Base-by-base conservation (phyloP, 2,113 vertebrate species). In the Meleagris gallopavo region DNA sequence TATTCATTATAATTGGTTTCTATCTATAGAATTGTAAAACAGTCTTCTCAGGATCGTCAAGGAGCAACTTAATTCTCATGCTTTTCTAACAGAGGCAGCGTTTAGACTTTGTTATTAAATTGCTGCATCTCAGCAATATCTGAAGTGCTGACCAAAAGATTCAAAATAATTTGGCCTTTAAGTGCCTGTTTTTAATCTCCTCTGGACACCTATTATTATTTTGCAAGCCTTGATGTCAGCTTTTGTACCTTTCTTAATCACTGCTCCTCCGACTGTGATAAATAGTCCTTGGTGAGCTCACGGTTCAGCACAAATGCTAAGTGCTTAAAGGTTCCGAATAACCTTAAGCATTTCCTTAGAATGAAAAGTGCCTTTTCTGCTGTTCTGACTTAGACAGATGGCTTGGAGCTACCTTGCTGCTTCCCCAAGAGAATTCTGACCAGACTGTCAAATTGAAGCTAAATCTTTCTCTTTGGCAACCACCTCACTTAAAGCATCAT, bases 21-120 rank as follows among this genome's bases (percentile, higher is more conserved):
- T 88, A 91, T 95, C 75, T 91, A 91, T 80, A 93, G 84, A 77
- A 86, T 60, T 83, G 69, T 87, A 88, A 89, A 87, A 55, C 30
- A 60, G 18, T 85, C 75, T 85, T 85, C 70, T 55, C 83, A 95
- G 46, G 64, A 71, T 38, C 73, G 60, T 43, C 50, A 62, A 71
- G 67, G 64, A 89, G 67, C 32, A 83, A 13, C 60, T 91, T 80
- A 64, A 18, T 18, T 87, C 94, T 83, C 72, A 30, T 77, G 55
- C 71, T 80, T 79, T 83, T 80, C 55, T 67, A 77, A 46, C n/a
- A 87, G 62, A 82, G 74, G 48, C 62, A 58, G 13, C 87, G 54
- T 84, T 87, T 96, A 91, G 90, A 38, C 13, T 40, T 93, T 20
- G 25, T 88, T 88, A 74, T 65, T 93, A 72, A 89, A 84, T 38